phyloP scores from a whole-genome alignment of 2,113 vertebrate species.

The Myrmecobius fasciatus region DNA sequence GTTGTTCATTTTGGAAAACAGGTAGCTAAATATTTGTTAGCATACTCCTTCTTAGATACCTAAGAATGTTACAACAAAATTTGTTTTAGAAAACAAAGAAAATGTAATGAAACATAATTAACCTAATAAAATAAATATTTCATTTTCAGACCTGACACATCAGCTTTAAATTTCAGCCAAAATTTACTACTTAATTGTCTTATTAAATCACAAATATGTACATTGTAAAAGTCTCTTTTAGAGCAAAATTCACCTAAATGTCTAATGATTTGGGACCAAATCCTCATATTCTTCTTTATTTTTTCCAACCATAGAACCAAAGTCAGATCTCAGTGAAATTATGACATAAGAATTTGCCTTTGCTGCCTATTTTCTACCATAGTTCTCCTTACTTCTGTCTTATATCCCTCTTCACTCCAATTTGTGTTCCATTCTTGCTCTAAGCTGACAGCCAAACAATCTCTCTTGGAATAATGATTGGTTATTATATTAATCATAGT shows the following conservation, averaged over 20 bases:
- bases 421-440: constrained; percentile 41
- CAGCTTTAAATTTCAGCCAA: constrained; percentile 8
- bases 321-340: constrained; percentile 40
- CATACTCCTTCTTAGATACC: not conserved
- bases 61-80: not conserved
- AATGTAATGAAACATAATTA: not conserved
- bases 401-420: not conserved
- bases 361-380: constrained; percentile 16
- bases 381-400: not conserved
- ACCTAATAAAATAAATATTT: not conserved
- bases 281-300: not conserved
- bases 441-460: constrained; percentile 44
- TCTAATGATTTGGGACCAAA: not conserved
- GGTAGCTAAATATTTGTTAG: not conserved
- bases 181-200: not conserved
- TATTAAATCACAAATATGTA: constrained; percentile 45
- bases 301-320: not conserved
- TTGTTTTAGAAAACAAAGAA: not conserved
- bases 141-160: not conserved
- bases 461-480: not conserved
- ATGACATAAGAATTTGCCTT: constrained; percentile 42
- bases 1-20: not conserved
- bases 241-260: constrained; percentile 37
- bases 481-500: not conserved
- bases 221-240: not conserved